Percentiles rank a stretch among this genome's conserved stretches.
These are phyloP conservation scores for Tenodera sinensis DNA, from an alignment of 2,888 invertebrate species.

Conservation along the genomic window DNA sequence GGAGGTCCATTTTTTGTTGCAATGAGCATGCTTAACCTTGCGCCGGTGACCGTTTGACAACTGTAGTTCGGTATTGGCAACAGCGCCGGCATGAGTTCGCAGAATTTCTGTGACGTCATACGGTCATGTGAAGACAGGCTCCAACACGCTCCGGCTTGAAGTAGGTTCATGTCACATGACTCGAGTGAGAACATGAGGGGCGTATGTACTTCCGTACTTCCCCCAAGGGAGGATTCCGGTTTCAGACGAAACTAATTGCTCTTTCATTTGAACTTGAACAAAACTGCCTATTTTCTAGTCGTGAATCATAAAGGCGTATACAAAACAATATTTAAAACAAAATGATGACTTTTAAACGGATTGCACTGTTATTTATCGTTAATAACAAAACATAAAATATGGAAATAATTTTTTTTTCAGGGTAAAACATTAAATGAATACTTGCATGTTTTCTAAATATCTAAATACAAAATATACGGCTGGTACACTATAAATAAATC, in stretches of 20 bases:
- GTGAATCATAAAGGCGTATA: no score
- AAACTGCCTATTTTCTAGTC: background rate
- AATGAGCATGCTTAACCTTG: background rate
- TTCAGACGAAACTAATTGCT: background rate
- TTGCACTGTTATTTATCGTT: no score
- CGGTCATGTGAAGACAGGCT: background rate
- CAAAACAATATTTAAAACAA: no score
- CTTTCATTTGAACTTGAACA: background rate
- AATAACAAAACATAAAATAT: no score
- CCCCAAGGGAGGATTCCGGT: background rate
- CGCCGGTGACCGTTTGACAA: background rate
- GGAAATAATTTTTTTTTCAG: no score
- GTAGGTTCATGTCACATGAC: background rate
- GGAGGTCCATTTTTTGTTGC: background rate
- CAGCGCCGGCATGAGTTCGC: background rate
- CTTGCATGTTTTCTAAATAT: no score
- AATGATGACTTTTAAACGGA: no score
- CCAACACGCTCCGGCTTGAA: background rate
- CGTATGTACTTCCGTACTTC: background rate
- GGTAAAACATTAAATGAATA: no score
- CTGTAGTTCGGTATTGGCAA: background rate
- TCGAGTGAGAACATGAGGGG: background rate
- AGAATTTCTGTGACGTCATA: background rate
- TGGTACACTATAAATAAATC: no score
- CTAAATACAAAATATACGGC: no score